Evolutionary conservation across 2,797 vertebrate genomes (phyloP), one percentile per base, ranked within the genome.

Genomic region (Xiphorhynchus erythropygius): DNA sequence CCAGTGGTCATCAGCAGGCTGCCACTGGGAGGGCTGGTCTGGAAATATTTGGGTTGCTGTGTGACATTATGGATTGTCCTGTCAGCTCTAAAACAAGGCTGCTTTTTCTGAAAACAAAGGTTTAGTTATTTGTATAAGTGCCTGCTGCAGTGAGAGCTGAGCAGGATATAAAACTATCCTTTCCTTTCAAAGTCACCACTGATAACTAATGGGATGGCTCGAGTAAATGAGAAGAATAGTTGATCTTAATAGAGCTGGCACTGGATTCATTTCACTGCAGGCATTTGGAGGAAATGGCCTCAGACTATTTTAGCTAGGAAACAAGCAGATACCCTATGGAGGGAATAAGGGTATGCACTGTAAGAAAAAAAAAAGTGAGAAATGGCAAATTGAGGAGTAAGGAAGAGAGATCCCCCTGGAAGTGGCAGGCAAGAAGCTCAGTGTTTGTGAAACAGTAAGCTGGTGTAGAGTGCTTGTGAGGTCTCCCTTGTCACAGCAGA

Each of bases 71-170:
- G 71, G 80, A 94, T 96, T 10, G 5, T 92, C 70, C 71, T 96
- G 93, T 96, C 94, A 94, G 64, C 91, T 93, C 85, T 62, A 71
- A 87, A 92, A 91, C 93, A 77, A 87, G 88, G 91, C 81, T 93
- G 77, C 85, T 91, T 94, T 90, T 90, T 90, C 86, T 47, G 86
- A 64, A 94, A 96, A 92, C 93, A 95, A 94, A 96, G 88, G 88
- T 87, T 88, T 28, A 13, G 85, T 94, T 96, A 87, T 95, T 96
- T 41, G 42, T 82, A 62, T 82, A 62, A 93, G 77, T 85, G 91
- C 83, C 83, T 93, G 93, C 96, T 97, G 96, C 96, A 96, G 94
- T 94, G 95, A 70, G 96, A 95, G 96, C 95, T 97, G 96, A 97
- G 90, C 85, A 90, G 96, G 64, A 75, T 97, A 90, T 95, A 95